These are phyloP conservation scores for Nesogale talazaci DNA, from an alignment of 2,113 vertebrate species.

Conservation along the genomic window DNA sequence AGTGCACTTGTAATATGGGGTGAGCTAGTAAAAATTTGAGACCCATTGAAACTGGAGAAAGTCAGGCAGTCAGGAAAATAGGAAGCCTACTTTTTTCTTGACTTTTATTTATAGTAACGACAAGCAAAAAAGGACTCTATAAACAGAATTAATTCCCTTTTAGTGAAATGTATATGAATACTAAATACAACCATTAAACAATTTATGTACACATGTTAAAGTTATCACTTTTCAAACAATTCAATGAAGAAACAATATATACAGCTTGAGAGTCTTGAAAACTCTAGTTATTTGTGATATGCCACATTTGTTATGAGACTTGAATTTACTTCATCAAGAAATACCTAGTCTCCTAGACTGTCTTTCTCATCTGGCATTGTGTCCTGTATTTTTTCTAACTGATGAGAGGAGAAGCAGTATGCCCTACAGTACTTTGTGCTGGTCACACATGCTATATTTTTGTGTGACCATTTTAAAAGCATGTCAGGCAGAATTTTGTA, in stretches of 20 bases:
- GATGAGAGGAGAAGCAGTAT: constrained; percentile 12
- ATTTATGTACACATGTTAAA: constrained; percentile 1
- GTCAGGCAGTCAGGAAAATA: background rate
- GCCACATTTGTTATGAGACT: background rate
- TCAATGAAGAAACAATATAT: background rate
- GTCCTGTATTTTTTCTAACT: background rate
- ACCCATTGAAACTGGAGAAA: background rate
- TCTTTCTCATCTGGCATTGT: background rate
- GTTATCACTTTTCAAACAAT: background rate
- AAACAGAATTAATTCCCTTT: background rate
- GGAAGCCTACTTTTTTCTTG: background rate
- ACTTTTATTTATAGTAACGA: constrained; percentile 7
- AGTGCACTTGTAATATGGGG: background rate
- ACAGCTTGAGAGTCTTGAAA: background rate
- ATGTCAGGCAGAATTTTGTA: constrained; percentile 73
- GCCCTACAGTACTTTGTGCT: background rate
- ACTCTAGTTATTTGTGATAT: background rate
- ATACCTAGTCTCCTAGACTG: background rate
- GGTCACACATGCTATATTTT: background rate
- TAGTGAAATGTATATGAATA: background rate
- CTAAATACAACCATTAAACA: background rate
- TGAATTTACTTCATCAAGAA: background rate
- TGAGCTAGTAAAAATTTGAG: background rate
- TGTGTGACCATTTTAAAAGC: constrained; percentile 72
- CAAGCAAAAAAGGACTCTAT: background rate